Evolutionary conservation across 2,888 invertebrate species (phyloP), one percentile per base, ranked within the genome.

Genomic region (Ichneumoninae sp.): DNA sequence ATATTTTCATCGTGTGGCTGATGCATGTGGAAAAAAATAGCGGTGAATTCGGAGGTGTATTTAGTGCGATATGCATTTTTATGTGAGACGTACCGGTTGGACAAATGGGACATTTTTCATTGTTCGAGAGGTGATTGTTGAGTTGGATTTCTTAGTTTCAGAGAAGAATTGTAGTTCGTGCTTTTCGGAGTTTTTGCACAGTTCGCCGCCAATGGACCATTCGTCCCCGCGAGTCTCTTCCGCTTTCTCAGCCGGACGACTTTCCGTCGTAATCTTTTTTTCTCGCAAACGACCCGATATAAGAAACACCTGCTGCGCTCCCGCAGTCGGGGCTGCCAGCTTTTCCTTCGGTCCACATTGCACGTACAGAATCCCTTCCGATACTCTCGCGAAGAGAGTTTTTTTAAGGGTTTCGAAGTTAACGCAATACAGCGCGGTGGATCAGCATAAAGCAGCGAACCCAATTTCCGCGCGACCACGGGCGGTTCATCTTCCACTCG

Each of bases 171-270:
- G 40, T 40, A 40, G 40, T 10, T 40, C 40, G 40, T 40, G 8
- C 8, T 40, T 5, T 40, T 40, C 10, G 40, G 7, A 40, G 7
- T 8, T 10, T 40, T 40, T 40, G 40, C 40, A 10, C 40, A 7
- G 40, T 40, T 40, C 8, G 40, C 62, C 44, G 60, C 50, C 52
- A 50, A 68, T 57, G 76, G 44, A 62, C 33, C 80, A 52, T 40
- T 22, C 44, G 57, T 60, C 52, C 19, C n/a, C 44, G 7, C 40
- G 60, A 19, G 62, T 80, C 19, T 65, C 26, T 36, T 3, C 6
- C 60, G 62, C 76, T 77, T 57, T 80, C 71, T 83, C 80, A 62
- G 22, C n/a, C 57, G 47, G 66, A 80, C 69, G 78, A 74, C 62
- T 60, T 62, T 50, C n/a, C 30, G 33, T 36, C 72, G 22, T 22